Evolutionary conservation across 2,113 vertebrate species (phyloP).

Genomic region (Procavia capensis): DNA sequence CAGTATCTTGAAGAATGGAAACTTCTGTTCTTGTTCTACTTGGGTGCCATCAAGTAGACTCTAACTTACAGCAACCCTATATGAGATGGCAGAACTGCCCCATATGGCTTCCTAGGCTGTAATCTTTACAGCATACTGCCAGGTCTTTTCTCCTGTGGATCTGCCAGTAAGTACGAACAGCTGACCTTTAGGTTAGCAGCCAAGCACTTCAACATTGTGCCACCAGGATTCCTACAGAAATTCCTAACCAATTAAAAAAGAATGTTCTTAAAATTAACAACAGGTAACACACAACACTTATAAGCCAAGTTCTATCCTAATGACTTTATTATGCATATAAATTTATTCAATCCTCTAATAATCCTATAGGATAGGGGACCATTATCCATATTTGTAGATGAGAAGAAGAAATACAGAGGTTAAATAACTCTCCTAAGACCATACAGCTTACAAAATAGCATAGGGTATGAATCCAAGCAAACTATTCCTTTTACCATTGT

Average conservation of each 20-base stretch:
- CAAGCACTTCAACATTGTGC: background rate
- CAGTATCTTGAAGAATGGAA: background rate
- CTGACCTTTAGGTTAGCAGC: background rate
- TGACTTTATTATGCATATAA: constrained; percentile 27
- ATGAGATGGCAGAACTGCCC: background rate
- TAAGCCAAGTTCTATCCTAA: background rate
- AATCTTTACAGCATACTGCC: background rate
- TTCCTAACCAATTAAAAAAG: constrained; percentile 33
- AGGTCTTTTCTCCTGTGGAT: background rate
- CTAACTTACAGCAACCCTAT: background rate
- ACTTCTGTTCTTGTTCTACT: background rate
- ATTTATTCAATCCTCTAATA: constrained; percentile 14
- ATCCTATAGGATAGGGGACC: background rate
- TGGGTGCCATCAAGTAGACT: background rate
- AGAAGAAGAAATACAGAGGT: background rate
- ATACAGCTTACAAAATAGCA: constrained; percentile 8
- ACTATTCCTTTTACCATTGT: constrained; percentile 38
- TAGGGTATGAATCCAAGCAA: background rate
- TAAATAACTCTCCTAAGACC: background rate
- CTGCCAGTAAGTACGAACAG: background rate
- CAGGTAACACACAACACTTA: background rate
- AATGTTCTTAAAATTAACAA: constrained; percentile 14
- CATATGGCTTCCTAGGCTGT: background rate
- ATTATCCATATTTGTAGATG: constrained; percentile 2
- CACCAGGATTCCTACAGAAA: background rate